Conservation (phyloP, 1,140 invertebrate species). For the Listronotus bonariensis region DNA sequence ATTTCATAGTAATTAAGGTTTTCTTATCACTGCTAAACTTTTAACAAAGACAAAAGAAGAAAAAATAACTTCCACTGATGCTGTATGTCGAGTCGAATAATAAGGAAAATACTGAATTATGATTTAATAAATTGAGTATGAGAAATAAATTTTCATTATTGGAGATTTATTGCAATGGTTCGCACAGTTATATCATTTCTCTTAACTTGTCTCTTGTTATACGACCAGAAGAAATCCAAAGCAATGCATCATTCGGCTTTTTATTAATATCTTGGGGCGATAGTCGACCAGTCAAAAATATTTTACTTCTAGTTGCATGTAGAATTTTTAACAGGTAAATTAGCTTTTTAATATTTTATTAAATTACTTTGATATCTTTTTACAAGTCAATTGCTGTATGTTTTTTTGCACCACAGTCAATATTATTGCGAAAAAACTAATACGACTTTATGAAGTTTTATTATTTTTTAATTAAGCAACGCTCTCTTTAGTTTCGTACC, state of each 20-base stretch:
- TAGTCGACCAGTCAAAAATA: background rate
- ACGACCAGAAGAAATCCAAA: conserved; percentile 11
- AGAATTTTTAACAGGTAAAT: no score
- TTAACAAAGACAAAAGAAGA: background rate
- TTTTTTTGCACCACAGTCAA: no score
- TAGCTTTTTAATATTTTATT: no score
- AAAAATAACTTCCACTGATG: conserved; percentile 11
- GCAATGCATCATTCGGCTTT: conserved; percentile 27
- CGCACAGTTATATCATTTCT: conserved; percentile 31
- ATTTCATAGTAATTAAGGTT: no score
- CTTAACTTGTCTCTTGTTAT: conserved; percentile 26
- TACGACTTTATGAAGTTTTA: no score
- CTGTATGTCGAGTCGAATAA: conserved; percentile 9
- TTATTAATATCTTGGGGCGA: conserved; percentile 18
- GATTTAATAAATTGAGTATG: conserved; percentile 33
- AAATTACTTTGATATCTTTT: no score
- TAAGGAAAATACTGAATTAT: conserved; percentile 34
- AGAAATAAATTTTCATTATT: conserved; percentile 36
- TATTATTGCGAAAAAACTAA: no score
- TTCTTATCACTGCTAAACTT: no score
- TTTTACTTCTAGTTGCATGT: no score
- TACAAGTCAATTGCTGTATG: no score
- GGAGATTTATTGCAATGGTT: conserved; percentile 25
- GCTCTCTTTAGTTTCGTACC: no score
- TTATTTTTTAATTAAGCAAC: no score